Percentiles rank a stretch among this genome's conserved stretches.
phyloP scores from a whole-genome alignment of 2,797 vertebrate genomes.

The Enteromius treurensis region DNA sequence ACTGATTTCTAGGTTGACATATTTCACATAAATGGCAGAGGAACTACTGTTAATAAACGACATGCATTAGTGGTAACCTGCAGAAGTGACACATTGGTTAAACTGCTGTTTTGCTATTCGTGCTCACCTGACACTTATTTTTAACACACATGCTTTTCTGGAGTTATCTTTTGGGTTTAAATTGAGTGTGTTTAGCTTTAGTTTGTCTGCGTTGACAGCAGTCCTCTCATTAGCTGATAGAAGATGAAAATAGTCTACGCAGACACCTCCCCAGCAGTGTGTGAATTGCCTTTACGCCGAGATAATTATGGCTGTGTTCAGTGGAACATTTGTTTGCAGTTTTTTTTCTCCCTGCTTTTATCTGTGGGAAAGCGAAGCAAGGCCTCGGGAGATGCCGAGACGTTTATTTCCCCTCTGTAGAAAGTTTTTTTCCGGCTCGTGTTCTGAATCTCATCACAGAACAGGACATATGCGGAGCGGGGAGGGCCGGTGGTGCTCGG shows the following conservation, averaged over 20 bases:
- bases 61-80: background rate
- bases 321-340: constrained; percentile 51
- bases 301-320: constrained; percentile 58
- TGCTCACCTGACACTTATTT: constrained; percentile 40
- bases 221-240: constrained; percentile 57
- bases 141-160: constrained; percentile 7
- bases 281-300: constrained; percentile 46
- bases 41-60: background rate
- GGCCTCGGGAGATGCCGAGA: constrained; percentile 49
- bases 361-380: constrained; percentile 54
- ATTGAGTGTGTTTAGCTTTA: constrained; percentile 31
- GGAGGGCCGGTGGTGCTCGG: constrained; percentile 18
- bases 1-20: background rate
- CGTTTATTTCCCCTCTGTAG: constrained; percentile 51
- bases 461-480: constrained; percentile 30
- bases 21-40: constrained; percentile 26
- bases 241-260: constrained; percentile 56
- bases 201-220: constrained; percentile 48
- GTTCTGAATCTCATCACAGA: constrained; percentile 23
- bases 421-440: constrained; percentile 51
- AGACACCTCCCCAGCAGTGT: constrained; percentile 30
- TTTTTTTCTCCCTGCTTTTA: constrained; percentile 45
- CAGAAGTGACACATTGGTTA: constrained; percentile 13
- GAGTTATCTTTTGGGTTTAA: constrained; percentile 20
- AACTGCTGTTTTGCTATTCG: constrained; percentile 19